A percentile compares a stretch with the other conserved stretches of the same genome.
phyloP scores from a whole-genome alignment of 2,797 vertebrate genomes.

The Coilia nasus region DNA sequence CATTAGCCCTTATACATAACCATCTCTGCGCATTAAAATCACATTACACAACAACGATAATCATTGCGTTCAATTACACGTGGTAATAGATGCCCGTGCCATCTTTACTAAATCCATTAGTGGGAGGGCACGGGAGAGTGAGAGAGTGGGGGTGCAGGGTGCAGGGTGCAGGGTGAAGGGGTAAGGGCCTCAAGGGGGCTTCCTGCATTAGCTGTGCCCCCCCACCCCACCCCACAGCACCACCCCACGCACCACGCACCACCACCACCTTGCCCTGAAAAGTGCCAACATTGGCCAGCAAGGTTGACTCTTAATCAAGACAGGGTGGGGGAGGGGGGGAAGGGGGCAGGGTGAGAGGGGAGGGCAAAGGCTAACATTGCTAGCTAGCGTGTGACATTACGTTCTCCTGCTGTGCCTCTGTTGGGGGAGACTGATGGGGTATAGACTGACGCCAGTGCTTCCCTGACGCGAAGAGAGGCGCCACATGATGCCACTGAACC shows the following conservation, averaged over 20 bases:
- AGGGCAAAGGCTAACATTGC: background rate
- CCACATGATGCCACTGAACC: conserved; percentile 37
- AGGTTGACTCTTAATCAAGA: background rate
- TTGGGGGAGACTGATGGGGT: conserved; percentile 40
- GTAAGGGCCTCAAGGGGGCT: background rate
- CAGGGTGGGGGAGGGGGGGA: too few relatives aligned
- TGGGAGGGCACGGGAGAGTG: conserved; percentile 55
- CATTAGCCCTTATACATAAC: conserved; percentile 84
- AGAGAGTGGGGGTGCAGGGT: conserved; percentile 26
- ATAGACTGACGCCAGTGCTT: conserved; percentile 23
- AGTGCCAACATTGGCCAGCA: background rate
- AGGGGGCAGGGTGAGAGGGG: background rate
- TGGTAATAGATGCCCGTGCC: conserved; percentile 81
- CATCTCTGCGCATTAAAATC: conserved; percentile 84
- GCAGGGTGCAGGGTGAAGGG: background rate
- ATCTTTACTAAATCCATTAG: conserved; percentile 83
- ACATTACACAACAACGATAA: conserved; percentile 86
- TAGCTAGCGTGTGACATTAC: background rate
- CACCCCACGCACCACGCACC: background rate
- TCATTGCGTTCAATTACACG: conserved; percentile 85
- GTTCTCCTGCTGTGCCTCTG: background rate
- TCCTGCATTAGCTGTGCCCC: conserved; percentile 6
- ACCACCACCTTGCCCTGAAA: background rate
- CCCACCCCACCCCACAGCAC: background rate
- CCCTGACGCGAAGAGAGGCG: background rate